phyloP scores from a whole-genome alignment of 2,113 vertebrate species.

The Lampris megalopsis region DNA sequence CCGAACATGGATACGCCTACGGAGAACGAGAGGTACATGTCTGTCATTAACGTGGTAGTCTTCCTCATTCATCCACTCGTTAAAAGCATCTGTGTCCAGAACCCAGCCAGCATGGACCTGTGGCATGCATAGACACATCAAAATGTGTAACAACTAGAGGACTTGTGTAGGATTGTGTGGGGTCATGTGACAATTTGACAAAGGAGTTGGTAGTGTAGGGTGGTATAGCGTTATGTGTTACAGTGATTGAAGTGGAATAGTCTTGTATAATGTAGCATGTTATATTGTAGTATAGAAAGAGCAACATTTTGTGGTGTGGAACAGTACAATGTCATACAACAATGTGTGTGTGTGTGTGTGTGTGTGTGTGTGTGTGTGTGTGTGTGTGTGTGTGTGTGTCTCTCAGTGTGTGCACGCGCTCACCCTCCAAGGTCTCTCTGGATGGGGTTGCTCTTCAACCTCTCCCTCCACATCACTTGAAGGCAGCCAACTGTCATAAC shows the following conservation, averaged over 20 bases:
- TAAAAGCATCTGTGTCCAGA: slow-evolving; percentile 92
- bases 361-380: not conserved
- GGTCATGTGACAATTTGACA: too few relatives aligned
- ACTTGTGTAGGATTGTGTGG: not conserved
- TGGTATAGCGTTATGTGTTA: too few relatives aligned
- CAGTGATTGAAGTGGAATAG: too few relatives aligned
- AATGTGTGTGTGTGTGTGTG: not conserved
- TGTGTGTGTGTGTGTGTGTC: slow-evolving; percentile 7
- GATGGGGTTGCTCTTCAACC: slow-evolving; percentile 89
- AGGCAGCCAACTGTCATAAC: slow-evolving; percentile 94
- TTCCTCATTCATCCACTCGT: slow-evolving; percentile 99
- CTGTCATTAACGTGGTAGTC: slow-evolving; percentile 95
- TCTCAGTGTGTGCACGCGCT: slow-evolving; percentile 35
- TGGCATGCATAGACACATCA: not conserved
- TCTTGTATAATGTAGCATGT: too few relatives aligned
- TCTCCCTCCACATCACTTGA: slow-evolving; percentile 90
- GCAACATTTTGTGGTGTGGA: too few relatives aligned
- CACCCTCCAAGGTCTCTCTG: slow-evolving; percentile 93
- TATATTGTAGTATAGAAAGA: too few relatives aligned
- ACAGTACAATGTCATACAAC: too few relatives aligned
- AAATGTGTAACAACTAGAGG: not conserved
- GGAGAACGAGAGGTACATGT: slow-evolving; percentile 85
- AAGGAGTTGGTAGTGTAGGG: too few relatives aligned
- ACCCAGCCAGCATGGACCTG: slow-evolving; percentile 95
- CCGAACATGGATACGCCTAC: slow-evolving; percentile 87